Evolutionary conservation across 1,140 invertebrate genomes (phyloP), one percentile per base, ranked within the genome.

Genomic region (Leucophenga varia): DNA sequence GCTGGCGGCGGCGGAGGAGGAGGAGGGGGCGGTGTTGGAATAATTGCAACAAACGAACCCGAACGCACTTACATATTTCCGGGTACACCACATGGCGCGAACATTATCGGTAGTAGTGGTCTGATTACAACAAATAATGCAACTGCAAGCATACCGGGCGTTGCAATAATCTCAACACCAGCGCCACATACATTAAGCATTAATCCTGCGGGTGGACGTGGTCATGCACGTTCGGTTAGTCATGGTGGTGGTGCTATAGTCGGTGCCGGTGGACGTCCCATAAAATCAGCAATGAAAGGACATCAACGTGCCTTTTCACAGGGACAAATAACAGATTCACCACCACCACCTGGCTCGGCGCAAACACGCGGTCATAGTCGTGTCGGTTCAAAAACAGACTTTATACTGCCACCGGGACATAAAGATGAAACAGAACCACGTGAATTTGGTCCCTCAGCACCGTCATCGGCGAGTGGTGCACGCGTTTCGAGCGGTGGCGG

Each of bases 231-330:
- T 22, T 91, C 89, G 39, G 84, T 88, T 43, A 91, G 89, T 65
- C 89, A 91, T 77, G 87, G 89, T 10, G 87, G 87, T 44, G 79
- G 82, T 19, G 78, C 74, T 19, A 79, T 78, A 21, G 77, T 76
- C 46, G 70, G 78, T 18, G 67, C 78, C 19, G 56, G 77, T 51
- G 59, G 77, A 41, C 72, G 84, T 19, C 83, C 83, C 1, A 79
- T 90, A 34, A 89, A 89, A 67, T 83, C 82, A 7, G 81, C 81
- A 0, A 77, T 80, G 72, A 84, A 83, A 47, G 78, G 83, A 4
- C 91, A 93, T 64, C 89, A 91, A 59, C 80, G 90, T 32, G 90
- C 90, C 4, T 86, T 91, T 64, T 91, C 89, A 3, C 91, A 93
- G 60, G 90, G 90, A 3, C 89, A 91, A 72, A 89, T 91, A 42